Base-by-base conservation (phyloP, 2,888 invertebrate genomes). In the Horisme vitalbata region DNA sequence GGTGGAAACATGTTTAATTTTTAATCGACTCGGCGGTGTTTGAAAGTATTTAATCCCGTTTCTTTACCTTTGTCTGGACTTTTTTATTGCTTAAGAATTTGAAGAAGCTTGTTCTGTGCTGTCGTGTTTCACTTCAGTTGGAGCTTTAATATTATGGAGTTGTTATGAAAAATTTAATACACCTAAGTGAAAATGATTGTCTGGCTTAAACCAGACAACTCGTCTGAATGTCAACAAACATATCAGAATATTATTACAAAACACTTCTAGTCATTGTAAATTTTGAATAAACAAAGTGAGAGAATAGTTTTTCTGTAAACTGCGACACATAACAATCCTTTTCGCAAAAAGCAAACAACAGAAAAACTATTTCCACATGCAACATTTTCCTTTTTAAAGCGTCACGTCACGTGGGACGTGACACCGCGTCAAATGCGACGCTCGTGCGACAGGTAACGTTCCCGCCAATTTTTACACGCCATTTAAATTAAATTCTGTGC, bases 401-500 rank as follows among this genome's bases (percentile, higher is more conserved):
- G 37, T 34, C 52, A 47, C 59, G 65, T 61, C 63, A 61, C 65
- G 66, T 57, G 59, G 59, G 66, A 62, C 57, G 61, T 55, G 59
- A 59, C 67, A 75, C 67, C 60, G 59, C 67, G 65, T 73, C 68
- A 65, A 62, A 65, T 54, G 61, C 55, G 61, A 60, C 61, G 67
- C 32, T 32, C 32, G 38, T 14, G 14, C 72, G 79, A 73, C 83
- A 83, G 83, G 85, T 86, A 83, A 64, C 72, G 76, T 72, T 71
- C 60, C 63, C 61, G 69, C 65, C 79, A 79, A 77, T 83, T 84
- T 86, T 86, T 83, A 80, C 49, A 80, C 81, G 64, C 65, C 83
- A 79, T 84, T 83, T 83, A 83, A 84, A 85, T 86, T 82, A 84
- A 83, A 84, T 83, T 84, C 83, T 71, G 41, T 44, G 56, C 35